Conservation (phyloP, 1,140 invertebrate species). For the Apis laboriosa region DNA sequence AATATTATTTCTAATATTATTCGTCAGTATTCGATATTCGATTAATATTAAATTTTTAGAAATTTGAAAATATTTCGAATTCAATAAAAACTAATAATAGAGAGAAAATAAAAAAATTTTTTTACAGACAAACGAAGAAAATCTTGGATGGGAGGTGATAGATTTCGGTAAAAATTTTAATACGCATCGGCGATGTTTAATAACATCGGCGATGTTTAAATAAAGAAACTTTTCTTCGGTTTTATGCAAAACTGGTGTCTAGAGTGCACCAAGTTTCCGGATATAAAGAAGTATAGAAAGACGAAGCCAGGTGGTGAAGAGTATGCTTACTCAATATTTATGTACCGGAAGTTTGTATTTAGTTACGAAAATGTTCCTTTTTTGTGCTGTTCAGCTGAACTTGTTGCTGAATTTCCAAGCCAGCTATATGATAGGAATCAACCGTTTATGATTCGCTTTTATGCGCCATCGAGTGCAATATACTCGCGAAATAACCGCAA, state of each 20-base stretch:
- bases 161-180: conserved; percentile 54
- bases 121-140: not conserved
- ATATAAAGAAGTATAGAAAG: conserved; percentile 52
- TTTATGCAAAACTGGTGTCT: conserved; percentile 57
- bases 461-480: not conserved
- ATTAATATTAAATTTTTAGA: too few species aligned
- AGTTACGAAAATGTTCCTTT: conserved; percentile 14
- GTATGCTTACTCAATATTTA: conserved; percentile 61
- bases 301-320: conserved; percentile 42
- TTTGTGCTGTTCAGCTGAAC: conserved; percentile 37
- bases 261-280: conserved; percentile 49
- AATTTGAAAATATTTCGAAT: too few species aligned
- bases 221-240: conserved; percentile 52
- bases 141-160: not conserved
- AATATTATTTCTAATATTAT: too few species aligned
- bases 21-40: too few species aligned
- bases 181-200: conserved; percentile 50
- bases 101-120: not conserved
- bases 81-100: not conserved
- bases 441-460: not conserved
- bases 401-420: conserved; percentile 49
- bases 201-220: conserved; percentile 52
- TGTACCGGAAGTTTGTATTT: conserved; percentile 45
- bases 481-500: not conserved
- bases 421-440: not conserved